Percentiles rank a stretch among this genome's conserved stretches.
Evolutionary conservation across 2,797 vertebrate genomes (phyloP).

Genomic region (Coranthus polyacanthus): DNA sequence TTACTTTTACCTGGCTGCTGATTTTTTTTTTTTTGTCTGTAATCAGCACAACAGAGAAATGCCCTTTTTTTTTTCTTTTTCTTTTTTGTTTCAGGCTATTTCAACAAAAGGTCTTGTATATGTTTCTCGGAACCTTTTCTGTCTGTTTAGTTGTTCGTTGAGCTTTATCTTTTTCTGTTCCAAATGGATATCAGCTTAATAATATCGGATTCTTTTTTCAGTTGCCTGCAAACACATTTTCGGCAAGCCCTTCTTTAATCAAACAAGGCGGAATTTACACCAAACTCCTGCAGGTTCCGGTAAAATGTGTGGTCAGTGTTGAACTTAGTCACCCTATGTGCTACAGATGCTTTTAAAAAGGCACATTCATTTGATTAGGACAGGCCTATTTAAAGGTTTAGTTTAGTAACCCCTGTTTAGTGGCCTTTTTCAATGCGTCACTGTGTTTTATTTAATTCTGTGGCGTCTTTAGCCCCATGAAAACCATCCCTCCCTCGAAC

Average conservation of each 20-base stretch:
- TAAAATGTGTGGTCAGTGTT: conserved; percentile 34
- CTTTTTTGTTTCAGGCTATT: too few relatives aligned
- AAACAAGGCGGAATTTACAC: background rate
- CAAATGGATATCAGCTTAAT: too few relatives aligned
- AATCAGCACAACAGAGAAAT: conserved; percentile 38
- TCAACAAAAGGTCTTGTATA: background rate
- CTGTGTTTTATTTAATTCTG: conserved; percentile 36
- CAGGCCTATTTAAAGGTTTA: conserved; percentile 27
- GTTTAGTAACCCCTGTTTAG: conserved; percentile 5
- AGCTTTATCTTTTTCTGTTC: background rate
- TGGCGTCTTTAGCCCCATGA: conserved; percentile 4
- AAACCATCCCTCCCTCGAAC: conserved; percentile 21
- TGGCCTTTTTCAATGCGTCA: conserved; percentile 27
- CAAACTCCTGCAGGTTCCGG: conserved; percentile 26
- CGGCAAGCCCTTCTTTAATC: too few relatives aligned
- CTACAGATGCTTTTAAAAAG: conserved; percentile 57
- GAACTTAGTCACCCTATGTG: conserved; percentile 37
- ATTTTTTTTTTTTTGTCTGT: conserved; percentile 46
- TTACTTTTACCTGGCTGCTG: conserved; percentile 31
- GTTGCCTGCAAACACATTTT: background rate
- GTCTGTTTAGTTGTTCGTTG: background rate
- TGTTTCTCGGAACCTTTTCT: too few relatives aligned
- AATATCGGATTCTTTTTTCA: too few relatives aligned
- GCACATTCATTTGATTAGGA: conserved; percentile 48
- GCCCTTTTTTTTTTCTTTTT: background rate